phyloP scores from a whole-genome alignment of 1,140 invertebrate genomes.

The Aphidius gifuensis region DNA sequence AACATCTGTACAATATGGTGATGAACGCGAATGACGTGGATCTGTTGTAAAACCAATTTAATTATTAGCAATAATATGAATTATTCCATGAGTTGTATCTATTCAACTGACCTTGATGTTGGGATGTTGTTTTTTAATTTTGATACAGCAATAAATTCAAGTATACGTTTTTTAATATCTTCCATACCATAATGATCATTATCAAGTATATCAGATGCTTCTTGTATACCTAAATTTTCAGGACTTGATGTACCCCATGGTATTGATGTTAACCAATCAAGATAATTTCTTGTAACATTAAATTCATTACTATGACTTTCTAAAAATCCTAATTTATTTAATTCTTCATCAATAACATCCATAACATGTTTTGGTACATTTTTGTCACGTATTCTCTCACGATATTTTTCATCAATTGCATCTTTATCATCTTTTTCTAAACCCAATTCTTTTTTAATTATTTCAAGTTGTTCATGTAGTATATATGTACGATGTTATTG shows the following conservation, averaged over 20 bases:
- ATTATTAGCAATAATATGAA: constrained; percentile 98
- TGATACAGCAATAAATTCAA: constrained; percentile 99
- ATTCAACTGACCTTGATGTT: constrained; percentile 44
- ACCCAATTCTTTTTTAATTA: constrained; percentile 98
- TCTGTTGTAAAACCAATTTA: constrained; percentile 99
- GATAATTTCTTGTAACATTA: constrained; percentile 96
- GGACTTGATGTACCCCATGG: constrained; percentile 94
- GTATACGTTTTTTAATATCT: constrained; percentile 96
- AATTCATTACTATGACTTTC: constrained; percentile 99
- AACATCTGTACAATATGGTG: constrained; percentile 99
- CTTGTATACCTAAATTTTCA: constrained; percentile 86
- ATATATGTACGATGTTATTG: constrained; percentile 95
- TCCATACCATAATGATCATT: constrained; percentile 99
- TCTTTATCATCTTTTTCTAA: constrained; percentile 99
- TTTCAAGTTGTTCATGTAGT: constrained; percentile 95
- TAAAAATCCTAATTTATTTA: constrained; percentile 90
- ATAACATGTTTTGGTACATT: constrained; percentile 83
- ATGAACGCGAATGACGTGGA: constrained; percentile 92
- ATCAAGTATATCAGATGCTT: constrained; percentile 85
- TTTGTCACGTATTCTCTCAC: constrained; percentile 84
- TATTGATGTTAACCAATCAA: constrained; percentile 96
- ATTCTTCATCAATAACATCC: constrained; percentile 96
- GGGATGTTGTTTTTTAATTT: constrained; percentile 69
- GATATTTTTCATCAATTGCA: constrained; percentile 96
- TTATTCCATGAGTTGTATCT: constrained; percentile 96